Evolutionary conservation across 2,888 invertebrate genomes (phyloP).

Genomic region (Tiliacea aurago): DNA sequence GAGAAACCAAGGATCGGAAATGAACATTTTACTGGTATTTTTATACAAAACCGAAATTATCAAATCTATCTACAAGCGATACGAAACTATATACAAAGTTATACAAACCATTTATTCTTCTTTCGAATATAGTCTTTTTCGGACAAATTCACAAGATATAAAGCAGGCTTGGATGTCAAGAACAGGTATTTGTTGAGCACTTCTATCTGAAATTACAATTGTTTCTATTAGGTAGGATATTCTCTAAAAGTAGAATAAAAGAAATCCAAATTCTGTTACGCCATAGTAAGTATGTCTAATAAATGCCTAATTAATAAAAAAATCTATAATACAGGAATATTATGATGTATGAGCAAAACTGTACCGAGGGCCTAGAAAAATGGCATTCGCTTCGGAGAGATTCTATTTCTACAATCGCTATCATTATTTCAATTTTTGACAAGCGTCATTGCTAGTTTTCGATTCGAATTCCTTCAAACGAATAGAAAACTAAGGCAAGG

Average conservation of each 20-base stretch:
- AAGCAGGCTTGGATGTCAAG: constrained; percentile 98
- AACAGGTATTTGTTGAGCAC: constrained; percentile 98
- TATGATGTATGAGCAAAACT: background rate
- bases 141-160: constrained; percentile 99
- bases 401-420: too few relatives aligned
- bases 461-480: too few relatives aligned
- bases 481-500: too few relatives aligned
- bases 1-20: background rate
- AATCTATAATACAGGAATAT: background rate
- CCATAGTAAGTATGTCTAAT: background rate
- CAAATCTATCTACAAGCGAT: background rate
- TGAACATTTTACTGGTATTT: background rate
- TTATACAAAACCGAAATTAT: background rate
- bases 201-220: constrained; percentile 94
- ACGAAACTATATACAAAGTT: background rate
- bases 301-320: background rate
- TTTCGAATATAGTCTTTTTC: constrained; percentile 99
- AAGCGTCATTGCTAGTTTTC: too few relatives aligned
- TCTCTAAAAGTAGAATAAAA: background rate
- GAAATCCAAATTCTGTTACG: background rate
- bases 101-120: constrained; percentile 97
- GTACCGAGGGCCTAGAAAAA: background rate
- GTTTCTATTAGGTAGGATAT: constrained; percentile 7
- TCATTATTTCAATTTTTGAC: too few relatives aligned
- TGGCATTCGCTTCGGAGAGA: too few relatives aligned